These are phyloP conservation scores for Sciurus vulgaris DNA, from an alignment of 2,797 vertebrate species.

Conservation along the genomic window DNA sequence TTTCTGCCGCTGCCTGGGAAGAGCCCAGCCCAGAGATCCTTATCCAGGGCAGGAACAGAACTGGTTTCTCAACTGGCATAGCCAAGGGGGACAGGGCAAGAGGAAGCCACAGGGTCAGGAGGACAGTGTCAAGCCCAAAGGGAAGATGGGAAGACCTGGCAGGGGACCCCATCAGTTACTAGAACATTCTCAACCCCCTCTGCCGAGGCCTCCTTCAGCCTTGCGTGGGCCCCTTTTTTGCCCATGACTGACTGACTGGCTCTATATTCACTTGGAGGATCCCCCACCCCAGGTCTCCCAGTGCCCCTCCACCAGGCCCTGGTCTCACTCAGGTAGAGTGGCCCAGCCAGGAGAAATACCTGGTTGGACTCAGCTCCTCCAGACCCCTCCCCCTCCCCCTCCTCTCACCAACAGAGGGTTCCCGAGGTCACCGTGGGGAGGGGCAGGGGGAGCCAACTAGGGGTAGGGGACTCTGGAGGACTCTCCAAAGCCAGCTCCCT, in stretches of 20 bases:
- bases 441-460: neutral
- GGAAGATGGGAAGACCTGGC: neutral
- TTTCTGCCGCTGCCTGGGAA: slow-evolving; percentile 73
- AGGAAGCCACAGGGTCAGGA: slow-evolving; percentile 74
- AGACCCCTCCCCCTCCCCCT: neutral
- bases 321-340: neutral
- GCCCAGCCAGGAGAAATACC: slow-evolving; percentile 73
- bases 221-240: fast-evolving
- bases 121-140: neutral
- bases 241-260: neutral
- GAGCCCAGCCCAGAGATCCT: slow-evolving; percentile 80
- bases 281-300: neutral
- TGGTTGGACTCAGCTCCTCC: slow-evolving; percentile 55
- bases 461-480: neutral
- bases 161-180: fast-evolving
- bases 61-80: slow-evolving; percentile 81
- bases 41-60: slow-evolving; percentile 80
- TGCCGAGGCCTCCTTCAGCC: fast-evolving
- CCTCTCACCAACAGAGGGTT: neutral
- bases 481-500: neutral
- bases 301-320: neutral
- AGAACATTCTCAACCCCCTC: fast-evolving
- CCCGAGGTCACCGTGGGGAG: neutral
- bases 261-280: neutral
- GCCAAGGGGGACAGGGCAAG: slow-evolving; percentile 66